Evolutionary conservation across 2,888 invertebrate genomes (phyloP), one percentile per base, ranked within the genome.

Genomic region (Abscondita cerata): DNA sequence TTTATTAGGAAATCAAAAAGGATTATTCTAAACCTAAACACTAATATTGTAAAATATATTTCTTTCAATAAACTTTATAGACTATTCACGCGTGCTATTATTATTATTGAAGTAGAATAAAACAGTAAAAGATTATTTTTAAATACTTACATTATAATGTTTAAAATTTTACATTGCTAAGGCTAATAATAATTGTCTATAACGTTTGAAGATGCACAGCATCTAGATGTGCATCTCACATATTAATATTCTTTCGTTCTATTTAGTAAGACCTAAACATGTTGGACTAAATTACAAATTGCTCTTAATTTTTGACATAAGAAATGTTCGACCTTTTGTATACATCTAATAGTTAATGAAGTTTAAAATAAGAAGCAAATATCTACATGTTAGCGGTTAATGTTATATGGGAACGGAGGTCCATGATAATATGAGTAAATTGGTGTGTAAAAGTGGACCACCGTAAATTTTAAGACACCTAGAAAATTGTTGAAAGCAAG

Each of bases 101-200:
- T 15, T 51, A 56, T 16, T 51, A 56, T 16, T 56, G 55, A 56
- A 56, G 38, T 56, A 51, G 51, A 57, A 57, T 41, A 38, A 57
- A 60, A 60, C 41, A 20, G 41, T 50, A 33, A 18, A 25, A 60
- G 47, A 50, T 60, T 60, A 54, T 61, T 59, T 59, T 61, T 55
- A 61, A 61, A 55, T 61, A 55, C 51, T 55, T 51, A 50, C 51
- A 55, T 61, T 61, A 61, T 44, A 55, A 61, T 55, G 41, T 36
- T 55, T 55, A 51, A 54, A 61, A 50, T 48, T 54, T 61, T 61
- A 61, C 55, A 61, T 46, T 55, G 31, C 51, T 61, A 51, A 60
- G 48, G 33, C 59, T 60, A 60, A 20, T 54, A 61, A 51, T 57
- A 57, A 44, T 59, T 55, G 46, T 36, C 55, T 55, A 61, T 61